Evolutionary conservation across 2,888 invertebrate species (phyloP), one percentile per base, ranked within the genome.

Genomic region (Agrotis segetum): DNA sequence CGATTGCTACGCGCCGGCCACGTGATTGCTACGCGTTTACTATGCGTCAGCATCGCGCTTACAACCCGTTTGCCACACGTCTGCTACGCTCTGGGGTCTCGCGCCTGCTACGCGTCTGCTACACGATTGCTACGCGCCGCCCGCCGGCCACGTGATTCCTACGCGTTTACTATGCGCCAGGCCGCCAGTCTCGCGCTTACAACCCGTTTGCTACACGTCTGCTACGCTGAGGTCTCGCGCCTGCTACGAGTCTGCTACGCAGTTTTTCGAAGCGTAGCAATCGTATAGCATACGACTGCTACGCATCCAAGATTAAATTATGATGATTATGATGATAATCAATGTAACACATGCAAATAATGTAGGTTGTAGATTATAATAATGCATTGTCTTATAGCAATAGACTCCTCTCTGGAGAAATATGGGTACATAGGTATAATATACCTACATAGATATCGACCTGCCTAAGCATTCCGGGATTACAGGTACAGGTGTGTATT

Each of bases 261-360:
- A 9, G 0, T 14, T 7, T 21, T 0, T 3, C 1, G 16, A 21
- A n/a, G n/a, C n/a, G n/a, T n/a, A n/a, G n/a, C n/a, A n/a, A n/a
- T n/a, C n/a, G n/a, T n/a, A n/a, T n/a, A n/a, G n/a, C n/a, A n/a
- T n/a, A n/a, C n/a, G n/a, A n/a, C n/a, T n/a, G n/a, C n/a, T n/a
- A n/a, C n/a, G n/a, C n/a, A n/a, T n/a, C n/a, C n/a, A n/a, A n/a
- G n/a, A n/a, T n/a, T n/a, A n/a, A n/a, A n/a, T n/a, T n/a, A n/a
- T n/a, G n/a, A n/a, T n/a, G n/a, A n/a, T n/a, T n/a, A n/a, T n/a
- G n/a, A n/a, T n/a, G n/a, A n/a, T n/a, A 40, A 40, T 40, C 9
- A 40, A 9, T 34, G 7, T 29, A 3, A 29, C 29, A 29, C 29
- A 29, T 29, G 5, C 29, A 29, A 29, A 29, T 29, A 29, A 29